Evolutionary conservation across 2,888 invertebrate species (phyloP), one percentile per base, ranked within the genome.

Genomic region (Helobdella robusta): DNA sequence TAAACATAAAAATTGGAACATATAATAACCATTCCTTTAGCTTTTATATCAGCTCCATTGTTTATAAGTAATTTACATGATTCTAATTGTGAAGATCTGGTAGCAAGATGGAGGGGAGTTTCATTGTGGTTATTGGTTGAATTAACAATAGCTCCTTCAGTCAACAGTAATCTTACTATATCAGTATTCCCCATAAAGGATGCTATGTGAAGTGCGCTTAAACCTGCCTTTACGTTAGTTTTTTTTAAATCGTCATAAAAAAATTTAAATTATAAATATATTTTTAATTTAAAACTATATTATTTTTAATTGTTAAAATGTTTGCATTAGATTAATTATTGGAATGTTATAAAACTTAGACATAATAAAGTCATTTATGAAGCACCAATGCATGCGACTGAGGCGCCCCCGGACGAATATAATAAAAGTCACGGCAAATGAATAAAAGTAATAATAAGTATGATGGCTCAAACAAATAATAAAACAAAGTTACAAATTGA

Each of bases 81-180:
- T 8, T 67, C 67, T n/a, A 35, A 20, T 35, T 67, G 67, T 36
- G 59, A 59, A 20, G 64, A 59, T 11, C 67, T 66, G 6, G 56
- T 48, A 2, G 67, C 67, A 35, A 98, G 84, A 83, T 98, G 98
- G 69, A 99, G 83, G 3, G 98, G 40, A 4, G 67, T 67, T 52
- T 67, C 67, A 5, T 64, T 36, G 23, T 64, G 59, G 15, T 58
- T 32, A 23, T 52, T 64, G 8, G 44, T 30, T 4, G 25, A 28
- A 52, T 67, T 65, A 8, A 64, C 46, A 20, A 64, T 60, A 11
- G 67, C 64, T 2, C 67, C 67, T 25, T 65, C 44, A 2, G 56
- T 23, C 1, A 59, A 48, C 44, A 67, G 44, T 28, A 61, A 20
- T 25, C 40, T 44, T 20, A 66, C 35, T 48, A 64, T 35, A 20